These are phyloP conservation scores for Artibeus lituratus DNA, from an alignment of 2,797 vertebrate species.

Conservation along the genomic window DNA sequence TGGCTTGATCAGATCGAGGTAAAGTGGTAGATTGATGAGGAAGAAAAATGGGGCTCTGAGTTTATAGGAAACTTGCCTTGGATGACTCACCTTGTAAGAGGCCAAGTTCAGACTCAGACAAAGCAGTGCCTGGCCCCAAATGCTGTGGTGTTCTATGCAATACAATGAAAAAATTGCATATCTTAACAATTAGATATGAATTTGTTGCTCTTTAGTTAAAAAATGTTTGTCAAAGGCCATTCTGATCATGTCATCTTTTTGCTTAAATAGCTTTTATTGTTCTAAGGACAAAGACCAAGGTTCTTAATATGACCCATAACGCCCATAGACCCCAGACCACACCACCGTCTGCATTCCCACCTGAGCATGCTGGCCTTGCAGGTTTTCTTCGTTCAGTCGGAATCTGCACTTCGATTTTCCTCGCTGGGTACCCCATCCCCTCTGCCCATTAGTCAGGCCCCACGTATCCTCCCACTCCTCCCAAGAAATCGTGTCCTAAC, in stretches of 20 bases:
- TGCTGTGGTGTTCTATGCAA: fast-evolving
- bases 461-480: not conserved
- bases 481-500: not conserved
- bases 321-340: not conserved
- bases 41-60: not conserved
- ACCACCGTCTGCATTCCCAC: not conserved
- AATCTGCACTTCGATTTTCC: not conserved
- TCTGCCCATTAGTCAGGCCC: fast-evolving
- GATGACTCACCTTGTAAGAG: too few relatives aligned
- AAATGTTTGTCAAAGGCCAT: not conserved
- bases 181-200: not conserved
- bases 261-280: not conserved
- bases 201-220: not conserved
- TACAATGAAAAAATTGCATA: fast-evolving
- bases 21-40: not conserved
- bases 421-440: fast-evolving
- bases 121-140: too few relatives aligned
- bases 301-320: too few relatives aligned
- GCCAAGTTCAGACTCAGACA: not conserved
- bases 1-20: not conserved
- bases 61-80: not conserved
- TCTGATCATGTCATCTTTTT: not conserved
- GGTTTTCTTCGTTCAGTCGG: not conserved
- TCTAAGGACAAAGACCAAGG: not conserved
- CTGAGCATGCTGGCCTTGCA: fast-evolving